Base-by-base conservation (phyloP, 1,140 invertebrate species). In the Sycophaga agraensis region DNA sequence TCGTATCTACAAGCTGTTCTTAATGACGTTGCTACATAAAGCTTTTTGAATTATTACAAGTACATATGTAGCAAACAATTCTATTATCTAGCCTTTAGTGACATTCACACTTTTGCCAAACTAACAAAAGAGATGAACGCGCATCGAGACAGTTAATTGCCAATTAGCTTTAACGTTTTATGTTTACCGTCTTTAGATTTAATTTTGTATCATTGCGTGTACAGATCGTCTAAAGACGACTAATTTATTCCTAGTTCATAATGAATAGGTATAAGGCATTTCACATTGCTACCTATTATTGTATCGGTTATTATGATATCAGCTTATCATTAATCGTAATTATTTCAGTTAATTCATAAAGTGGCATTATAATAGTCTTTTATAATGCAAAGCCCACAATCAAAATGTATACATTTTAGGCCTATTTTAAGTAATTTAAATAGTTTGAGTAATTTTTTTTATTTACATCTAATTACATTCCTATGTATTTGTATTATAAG, bases 101-200 rank as follows among this genome's bases (percentile, higher is more conserved):
- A n/a, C n/a, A n/a, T n/a, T n/a, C n/a, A n/a, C n/a, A n/a, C n/a
- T n/a, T n/a, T n/a, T n/a, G n/a, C n/a, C n/a, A n/a, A n/a, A n/a
- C n/a, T 45, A 45, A 53, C 26, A 50, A 42, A 14, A 11, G 1
- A 37, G 49, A 21, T 46, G 24, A 35, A 12, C 4, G 24, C 11
- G 37, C 43, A 53, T 37, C 31, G 9, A 21, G 37, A 40, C 12
- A 46, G 16, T 48, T 40, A 68, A 67, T 66, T 63, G 66, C 59
- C 66, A 28, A 67, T 70, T 72, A 68, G 59, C 46, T 57, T 69
- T 70, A 72, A 56, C 50, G 70, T 79, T 76, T 79, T 78, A 68
- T 65, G 68, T 75, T 78, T 72, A 79, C 77, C 78, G 77, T 79
- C 77, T 77, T 75, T 79, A 78, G 75, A 54, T 73, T 76, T 79